A percentile compares a stretch with the other conserved stretches of the same genome.
phyloP scores from a whole-genome alignment of 2,797 vertebrate species.

The Margarornis squamiger region DNA sequence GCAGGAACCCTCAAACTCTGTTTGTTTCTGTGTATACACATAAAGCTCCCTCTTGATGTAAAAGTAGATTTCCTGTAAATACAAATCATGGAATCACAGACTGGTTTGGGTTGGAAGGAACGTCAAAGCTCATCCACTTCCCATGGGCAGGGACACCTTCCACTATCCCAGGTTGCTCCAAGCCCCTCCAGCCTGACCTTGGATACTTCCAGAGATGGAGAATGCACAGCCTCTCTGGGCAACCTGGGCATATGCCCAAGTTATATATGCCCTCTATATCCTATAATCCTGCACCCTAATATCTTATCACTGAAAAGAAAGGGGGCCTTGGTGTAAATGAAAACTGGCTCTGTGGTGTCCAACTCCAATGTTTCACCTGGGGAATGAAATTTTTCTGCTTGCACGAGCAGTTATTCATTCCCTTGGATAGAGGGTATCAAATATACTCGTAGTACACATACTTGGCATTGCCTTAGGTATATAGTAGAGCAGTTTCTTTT shows the following conservation, averaged over 20 bases:
- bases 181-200: not conserved
- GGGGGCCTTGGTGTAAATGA: not conserved
- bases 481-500: not conserved
- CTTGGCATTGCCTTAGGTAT: not conserved
- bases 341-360: not conserved
- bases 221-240: not conserved
- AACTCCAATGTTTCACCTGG: not conserved
- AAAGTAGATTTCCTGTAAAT: not conserved
- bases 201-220: not conserved
- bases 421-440: fast-evolving
- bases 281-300: not conserved
- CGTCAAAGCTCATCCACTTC: not conserved
- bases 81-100: not conserved
- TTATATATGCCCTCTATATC: not conserved
- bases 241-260: too few relatives aligned
- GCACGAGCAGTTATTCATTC: not conserved
- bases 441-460: fast-evolving
- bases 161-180: not conserved
- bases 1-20: not conserved
- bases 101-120: not conserved
- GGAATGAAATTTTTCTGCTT: not conserved
- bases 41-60: not conserved
- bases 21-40: not conserved
- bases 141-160: not conserved
- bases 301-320: not conserved